Percentiles rank a stretch among this genome's conserved stretches.
Evolutionary conservation across 2,797 vertebrate genomes (phyloP).

Genomic region (Bradypus variegatus): DNA sequence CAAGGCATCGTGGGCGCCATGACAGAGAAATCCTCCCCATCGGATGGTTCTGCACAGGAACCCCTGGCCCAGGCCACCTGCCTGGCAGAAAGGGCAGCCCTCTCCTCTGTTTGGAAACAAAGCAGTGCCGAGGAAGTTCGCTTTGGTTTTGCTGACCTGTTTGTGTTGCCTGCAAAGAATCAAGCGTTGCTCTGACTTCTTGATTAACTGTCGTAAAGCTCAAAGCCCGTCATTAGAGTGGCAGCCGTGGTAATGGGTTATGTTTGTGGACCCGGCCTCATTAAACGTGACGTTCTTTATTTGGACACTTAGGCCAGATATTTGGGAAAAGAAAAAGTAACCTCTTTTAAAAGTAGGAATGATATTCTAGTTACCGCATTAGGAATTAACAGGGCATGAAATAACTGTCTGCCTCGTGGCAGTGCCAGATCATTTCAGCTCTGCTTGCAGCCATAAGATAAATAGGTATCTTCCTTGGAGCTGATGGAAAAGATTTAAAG

Average conservation of each 20-base stretch:
- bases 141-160: background rate
- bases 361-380: conserved; percentile 86
- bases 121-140: background rate
- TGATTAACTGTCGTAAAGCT: background rate
- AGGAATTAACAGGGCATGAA: conserved; percentile 96
- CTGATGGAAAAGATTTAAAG: conserved; percentile 65
- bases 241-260: accelerated
- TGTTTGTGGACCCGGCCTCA: conserved; percentile 45
- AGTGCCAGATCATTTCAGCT: conserved; percentile 83
- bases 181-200: background rate
- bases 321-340: conserved; percentile 51
- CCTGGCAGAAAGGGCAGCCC: accelerated
- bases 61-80: background rate
- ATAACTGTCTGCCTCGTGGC: conserved; percentile 90
- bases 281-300: conserved; percentile 57
- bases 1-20: accelerated
- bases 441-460: conserved; percentile 82
- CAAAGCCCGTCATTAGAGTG: accelerated
- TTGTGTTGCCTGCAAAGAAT: background rate
- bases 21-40: background rate
- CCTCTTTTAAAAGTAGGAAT: conserved; percentile 81
- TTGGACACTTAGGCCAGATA: conserved; percentile 58
- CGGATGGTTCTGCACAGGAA: background rate
- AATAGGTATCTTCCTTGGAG: conserved; percentile 76
- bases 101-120: background rate